A percentile compares a stretch with the other conserved stretches of the same genome.
Evolutionary conservation across 2,113 vertebrate genomes (phyloP).

Genomic region (Galemys pyrenaicus): DNA sequence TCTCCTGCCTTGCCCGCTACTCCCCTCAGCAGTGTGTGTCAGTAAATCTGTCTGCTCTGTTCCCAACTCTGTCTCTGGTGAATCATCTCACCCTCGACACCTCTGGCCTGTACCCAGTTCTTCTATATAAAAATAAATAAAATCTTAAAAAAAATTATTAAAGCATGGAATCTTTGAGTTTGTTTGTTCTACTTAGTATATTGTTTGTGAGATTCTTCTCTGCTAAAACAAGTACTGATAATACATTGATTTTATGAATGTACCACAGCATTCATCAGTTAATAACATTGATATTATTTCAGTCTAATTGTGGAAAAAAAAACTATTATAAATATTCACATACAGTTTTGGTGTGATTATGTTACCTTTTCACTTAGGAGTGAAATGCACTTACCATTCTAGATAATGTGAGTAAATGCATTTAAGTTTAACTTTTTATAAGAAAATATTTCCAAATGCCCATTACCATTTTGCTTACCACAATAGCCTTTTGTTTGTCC

Average conservation of each 20-base stretch:
- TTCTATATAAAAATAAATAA: too few relatives aligned
- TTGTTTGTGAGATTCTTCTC: neutral
- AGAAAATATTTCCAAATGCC: neutral
- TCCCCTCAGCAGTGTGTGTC: too few relatives aligned
- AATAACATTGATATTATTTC: neutral
- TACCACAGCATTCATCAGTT: neutral
- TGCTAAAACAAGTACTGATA: neutral
- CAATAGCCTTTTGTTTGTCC: neutral
- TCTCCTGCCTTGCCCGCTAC: too few relatives aligned
- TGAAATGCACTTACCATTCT: neutral
- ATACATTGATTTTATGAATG: neutral
- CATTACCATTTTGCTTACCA: neutral
- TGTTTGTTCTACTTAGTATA: neutral
- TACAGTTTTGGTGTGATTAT: neutral
- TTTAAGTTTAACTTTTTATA: neutral
- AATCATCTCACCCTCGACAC: too few relatives aligned
- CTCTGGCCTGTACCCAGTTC: too few relatives aligned
- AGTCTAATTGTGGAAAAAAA: conserved; percentile 1
- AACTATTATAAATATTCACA: neutral
- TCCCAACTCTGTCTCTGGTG: too few relatives aligned
- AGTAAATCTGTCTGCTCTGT: too few relatives aligned
- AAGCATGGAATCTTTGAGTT: neutral
- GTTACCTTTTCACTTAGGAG: neutral
- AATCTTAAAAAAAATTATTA: too few relatives aligned
- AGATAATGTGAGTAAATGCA: neutral